Base-by-base conservation (phyloP, 2,888 invertebrate species). In the Drosophila quinaria region DNA sequence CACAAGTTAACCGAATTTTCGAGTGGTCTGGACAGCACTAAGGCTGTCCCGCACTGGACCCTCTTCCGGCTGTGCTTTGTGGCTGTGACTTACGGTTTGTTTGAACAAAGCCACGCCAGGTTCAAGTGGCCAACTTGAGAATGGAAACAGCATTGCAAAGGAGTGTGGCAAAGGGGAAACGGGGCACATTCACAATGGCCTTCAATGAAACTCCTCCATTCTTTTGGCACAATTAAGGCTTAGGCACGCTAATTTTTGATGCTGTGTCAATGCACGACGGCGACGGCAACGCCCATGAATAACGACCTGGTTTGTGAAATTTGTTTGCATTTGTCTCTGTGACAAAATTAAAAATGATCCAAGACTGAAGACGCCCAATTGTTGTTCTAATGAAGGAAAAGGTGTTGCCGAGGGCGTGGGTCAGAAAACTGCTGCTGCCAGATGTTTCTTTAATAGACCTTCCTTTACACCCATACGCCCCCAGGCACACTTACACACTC, bases 371-470 rank as follows among this genome's bases (percentile, higher is more conserved):
- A 60, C 63, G 79, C 60, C 64, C 74, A 65, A 64, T 78, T 76
- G 64, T 74, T 76, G 72, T 58, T 37, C 35, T 25, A 46, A 44
- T 33, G 25, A 59, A 55, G 22, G 15, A 51, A 46, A 68, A 73
- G 80, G 71, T 74, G 83, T 70, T 71, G 67, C 56, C 56, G 5
- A n/a, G 55, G 63, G 74, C 80, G 68, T 61, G 73, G 79, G 55
- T 80, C 72, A 69, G 49, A 68, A 63, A 64, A 68, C 59, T 62
- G 61, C 62, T 69, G 55, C 58, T 66, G 75, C 74, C 85, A 85
- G 87, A 89, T 89, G 85, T 79, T 87, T 60, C 79, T 80, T 89
- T 79, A 87, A 85, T 81, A 81, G 63, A 87, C 74, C 70, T 51
- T 54, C 60, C 70, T 51, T 54, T 56, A 47, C 42, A 47, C 37